These are phyloP conservation scores for Phyllostomus hastatus DNA, from an alignment of 2,113 vertebrate genomes.

Conservation along the genomic window DNA sequence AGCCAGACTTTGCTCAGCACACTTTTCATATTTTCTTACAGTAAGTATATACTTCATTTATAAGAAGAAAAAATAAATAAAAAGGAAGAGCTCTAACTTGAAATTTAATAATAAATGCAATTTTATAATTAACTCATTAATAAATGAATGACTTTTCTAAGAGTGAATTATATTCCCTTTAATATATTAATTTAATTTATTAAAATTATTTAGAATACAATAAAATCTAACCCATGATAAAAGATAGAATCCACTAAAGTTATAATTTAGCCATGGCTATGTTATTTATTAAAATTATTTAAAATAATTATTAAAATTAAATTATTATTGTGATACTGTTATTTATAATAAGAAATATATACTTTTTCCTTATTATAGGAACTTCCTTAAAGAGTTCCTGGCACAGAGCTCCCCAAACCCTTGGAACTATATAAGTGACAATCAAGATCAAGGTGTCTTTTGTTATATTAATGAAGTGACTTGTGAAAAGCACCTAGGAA, in stretches of 20 bases:
- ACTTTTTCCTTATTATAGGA: neutral
- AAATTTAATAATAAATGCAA: conserved; percentile 12
- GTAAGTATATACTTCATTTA: neutral
- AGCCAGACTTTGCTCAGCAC: neutral
- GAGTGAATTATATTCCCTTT: neutral
- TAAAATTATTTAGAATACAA: conserved; percentile 3
- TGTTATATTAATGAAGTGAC: neutral
- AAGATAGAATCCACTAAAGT: neutral
- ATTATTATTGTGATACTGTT: neutral
- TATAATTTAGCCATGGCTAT: conserved; percentile 24
- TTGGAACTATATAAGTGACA: neutral
- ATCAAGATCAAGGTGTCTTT: neutral
- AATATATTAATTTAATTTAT: neutral
- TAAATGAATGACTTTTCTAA: neutral
- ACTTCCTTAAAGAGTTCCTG: neutral
- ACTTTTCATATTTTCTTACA: neutral
- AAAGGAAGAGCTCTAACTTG: neutral
- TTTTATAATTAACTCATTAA: conserved; percentile 8
- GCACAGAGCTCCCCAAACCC: neutral
- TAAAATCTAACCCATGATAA: neutral
- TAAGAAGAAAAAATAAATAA: neutral
- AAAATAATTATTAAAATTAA: conserved; percentile 29
- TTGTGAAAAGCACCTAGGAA: neutral
- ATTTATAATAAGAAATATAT: neutral
- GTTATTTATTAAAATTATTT: conserved; percentile 4